These are phyloP conservation scores for Decapterus maruadsi DNA, from an alignment of 2,797 vertebrate species.

Conservation along the genomic window DNA sequence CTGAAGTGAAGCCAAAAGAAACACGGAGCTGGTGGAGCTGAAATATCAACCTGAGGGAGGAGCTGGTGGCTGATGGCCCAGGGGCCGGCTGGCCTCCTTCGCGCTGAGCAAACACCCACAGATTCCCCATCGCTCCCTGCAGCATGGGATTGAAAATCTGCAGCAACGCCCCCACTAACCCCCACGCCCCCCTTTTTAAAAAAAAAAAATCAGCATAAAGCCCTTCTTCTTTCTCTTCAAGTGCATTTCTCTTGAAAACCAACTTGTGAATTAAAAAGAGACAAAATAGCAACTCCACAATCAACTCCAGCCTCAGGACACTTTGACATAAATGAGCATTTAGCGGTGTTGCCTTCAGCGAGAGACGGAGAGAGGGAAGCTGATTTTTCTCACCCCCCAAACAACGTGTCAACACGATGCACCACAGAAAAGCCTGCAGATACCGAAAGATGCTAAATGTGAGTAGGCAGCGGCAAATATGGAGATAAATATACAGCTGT, in stretches of 20 bases:
- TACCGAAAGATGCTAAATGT: background rate
- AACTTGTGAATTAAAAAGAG: constrained; percentile 38
- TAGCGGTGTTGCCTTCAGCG: constrained; percentile 33
- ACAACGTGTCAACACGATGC: constrained; percentile 23
- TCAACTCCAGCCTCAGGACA: constrained; percentile 47
- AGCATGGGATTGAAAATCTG: constrained; percentile 34
- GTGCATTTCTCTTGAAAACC: constrained; percentile 26
- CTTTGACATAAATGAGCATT: constrained; percentile 55
- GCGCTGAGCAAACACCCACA: constrained; percentile 60
- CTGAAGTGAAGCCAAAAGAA: constrained; percentile 59
- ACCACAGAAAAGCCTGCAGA: constrained; percentile 14
- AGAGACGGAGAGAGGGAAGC: constrained; percentile 24
- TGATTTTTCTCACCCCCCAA: background rate
- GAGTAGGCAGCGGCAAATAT: background rate
- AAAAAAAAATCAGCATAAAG: constrained; percentile 30
- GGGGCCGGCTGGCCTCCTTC: constrained; percentile 39
- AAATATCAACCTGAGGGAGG: constrained; percentile 64
- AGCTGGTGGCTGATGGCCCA: constrained; percentile 38
- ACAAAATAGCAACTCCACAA: constrained; percentile 43
- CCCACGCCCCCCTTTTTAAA: background rate
- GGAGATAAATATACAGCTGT: background rate
- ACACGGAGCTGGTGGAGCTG: constrained; percentile 38
- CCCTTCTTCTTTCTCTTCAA: constrained; percentile 8
- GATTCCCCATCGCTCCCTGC: constrained; percentile 49
- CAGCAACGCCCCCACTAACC: background rate